A percentile compares a stretch with the other conserved stretches of the same genome.
Evolutionary conservation across 2,113 vertebrate species (phyloP).

Genomic region (Ammodytes marinus): DNA sequence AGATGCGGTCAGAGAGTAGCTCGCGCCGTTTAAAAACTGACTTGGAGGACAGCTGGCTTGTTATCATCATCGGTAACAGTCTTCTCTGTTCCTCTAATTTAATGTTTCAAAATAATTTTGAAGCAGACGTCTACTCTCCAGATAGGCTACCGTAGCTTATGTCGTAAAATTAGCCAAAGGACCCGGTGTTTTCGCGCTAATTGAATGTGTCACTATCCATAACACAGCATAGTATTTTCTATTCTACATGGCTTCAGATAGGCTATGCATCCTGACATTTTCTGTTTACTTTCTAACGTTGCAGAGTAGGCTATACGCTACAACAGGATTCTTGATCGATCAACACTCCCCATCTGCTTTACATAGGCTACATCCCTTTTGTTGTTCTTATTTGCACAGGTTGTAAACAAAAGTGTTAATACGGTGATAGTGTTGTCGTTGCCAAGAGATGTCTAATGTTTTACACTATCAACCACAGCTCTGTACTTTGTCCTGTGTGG

Average conservation of each 20-base stretch:
- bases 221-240: not conserved
- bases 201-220: not conserved
- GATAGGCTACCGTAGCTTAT: not conserved
- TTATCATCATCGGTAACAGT: not conserved
- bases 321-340: slow-evolving; percentile 31
- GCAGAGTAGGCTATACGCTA: not conserved
- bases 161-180: slow-evolving; percentile 16
- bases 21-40: slow-evolving; percentile 28
- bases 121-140: slow-evolving; percentile 14
- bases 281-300: slow-evolving; percentile 6
- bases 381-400: not conserved
- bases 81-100: not conserved
- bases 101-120: not conserved
- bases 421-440: not conserved
- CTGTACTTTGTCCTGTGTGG: not conserved
- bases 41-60: slow-evolving; percentile 15
- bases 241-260: not conserved
- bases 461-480: not conserved
- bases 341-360: slow-evolving; percentile 12
- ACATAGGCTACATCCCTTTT: not conserved
- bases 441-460: not conserved
- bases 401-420: too few relatives aligned
- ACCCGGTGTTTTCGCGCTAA: slow-evolving; percentile 32
- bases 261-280: not conserved
- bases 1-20: slow-evolving; percentile 29